These are phyloP conservation scores for Acheta domesticus DNA, from an alignment of 2,888 invertebrate species.

Conservation along the genomic window DNA sequence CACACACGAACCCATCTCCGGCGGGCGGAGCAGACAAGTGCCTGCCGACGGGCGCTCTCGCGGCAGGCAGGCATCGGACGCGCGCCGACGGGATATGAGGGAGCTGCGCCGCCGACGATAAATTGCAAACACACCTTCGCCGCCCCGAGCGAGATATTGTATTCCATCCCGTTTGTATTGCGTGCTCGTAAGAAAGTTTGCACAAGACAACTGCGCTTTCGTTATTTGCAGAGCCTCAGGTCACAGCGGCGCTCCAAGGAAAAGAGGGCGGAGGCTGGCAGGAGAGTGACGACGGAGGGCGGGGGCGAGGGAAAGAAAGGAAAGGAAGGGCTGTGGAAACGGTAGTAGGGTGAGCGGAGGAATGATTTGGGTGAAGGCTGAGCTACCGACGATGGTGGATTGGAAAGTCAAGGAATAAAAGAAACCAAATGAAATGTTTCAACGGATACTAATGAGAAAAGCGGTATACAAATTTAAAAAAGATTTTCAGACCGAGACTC, in stretches of 20 bases:
- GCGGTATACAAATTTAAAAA: no score
- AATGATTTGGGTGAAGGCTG: neutral
- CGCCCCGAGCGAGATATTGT: constrained; percentile 18
- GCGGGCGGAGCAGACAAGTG: no score
- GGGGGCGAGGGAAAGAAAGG: neutral
- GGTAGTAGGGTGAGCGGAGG: neutral
- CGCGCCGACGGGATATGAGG: no score
- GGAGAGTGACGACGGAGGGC: neutral
- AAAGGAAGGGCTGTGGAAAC: neutral
- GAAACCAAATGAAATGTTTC: no score
- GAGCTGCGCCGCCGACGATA: neutral
- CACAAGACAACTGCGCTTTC: constrained; percentile 18
- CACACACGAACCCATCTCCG: no score
- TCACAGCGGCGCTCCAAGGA: neutral
- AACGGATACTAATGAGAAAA: no score
- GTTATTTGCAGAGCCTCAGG: neutral
- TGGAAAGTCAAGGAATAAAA: no score
- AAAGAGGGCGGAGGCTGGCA: neutral
- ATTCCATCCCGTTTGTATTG: constrained; percentile 3
- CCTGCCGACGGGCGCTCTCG: no score
- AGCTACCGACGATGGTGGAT: no score
- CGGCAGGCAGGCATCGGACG: no score
- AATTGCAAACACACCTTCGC: constrained; percentile 18
- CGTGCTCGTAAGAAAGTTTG: neutral
- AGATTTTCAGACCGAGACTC: no score